Percentiles rank a stretch among this genome's conserved stretches.
These are phyloP conservation scores for Chrysochloris asiatica DNA, from an alignment of 2,113 vertebrate species.

Conservation along the genomic window DNA sequence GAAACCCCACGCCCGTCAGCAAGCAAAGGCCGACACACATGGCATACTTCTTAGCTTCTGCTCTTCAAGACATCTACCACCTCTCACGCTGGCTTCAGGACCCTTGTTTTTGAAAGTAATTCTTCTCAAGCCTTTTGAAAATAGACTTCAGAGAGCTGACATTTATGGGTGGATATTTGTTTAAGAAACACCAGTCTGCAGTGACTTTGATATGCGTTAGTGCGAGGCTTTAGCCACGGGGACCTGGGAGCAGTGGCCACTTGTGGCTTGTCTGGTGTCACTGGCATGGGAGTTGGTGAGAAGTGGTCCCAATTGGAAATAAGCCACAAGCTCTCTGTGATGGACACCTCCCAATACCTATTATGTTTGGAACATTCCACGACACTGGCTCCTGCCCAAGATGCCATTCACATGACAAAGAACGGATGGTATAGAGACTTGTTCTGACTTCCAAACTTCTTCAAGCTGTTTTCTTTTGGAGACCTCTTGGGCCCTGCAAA, in stretches of 20 bases:
- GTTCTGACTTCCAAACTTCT: neutral
- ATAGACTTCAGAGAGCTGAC: neutral
- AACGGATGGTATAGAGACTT: neutral
- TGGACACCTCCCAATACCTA: neutral
- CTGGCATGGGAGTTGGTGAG: accelerated
- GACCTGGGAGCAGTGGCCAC: no score
- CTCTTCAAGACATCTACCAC: no score
- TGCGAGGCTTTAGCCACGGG: accelerated
- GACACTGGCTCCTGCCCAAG: accelerated
- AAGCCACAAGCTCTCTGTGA: neutral
- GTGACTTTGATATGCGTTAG: neutral
- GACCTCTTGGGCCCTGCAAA: neutral
- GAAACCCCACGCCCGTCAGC: no score
- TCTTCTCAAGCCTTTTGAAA: neutral
- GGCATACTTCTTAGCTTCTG: neutral
- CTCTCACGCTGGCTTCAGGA: neutral
- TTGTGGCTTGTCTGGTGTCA: accelerated
- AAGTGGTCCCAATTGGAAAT: neutral
- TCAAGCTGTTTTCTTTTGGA: neutral
- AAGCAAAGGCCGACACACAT: no score
- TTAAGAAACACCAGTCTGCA: neutral
- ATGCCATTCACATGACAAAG: neutral
- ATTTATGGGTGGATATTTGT: constrained; percentile 22
- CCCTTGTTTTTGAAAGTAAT: neutral
- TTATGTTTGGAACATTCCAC: neutral